A percentile compares a stretch with the other conserved stretches of the same genome.
Evolutionary conservation across 2,888 invertebrate genomes (phyloP).

Genomic region (Oscheius sp.): DNA sequence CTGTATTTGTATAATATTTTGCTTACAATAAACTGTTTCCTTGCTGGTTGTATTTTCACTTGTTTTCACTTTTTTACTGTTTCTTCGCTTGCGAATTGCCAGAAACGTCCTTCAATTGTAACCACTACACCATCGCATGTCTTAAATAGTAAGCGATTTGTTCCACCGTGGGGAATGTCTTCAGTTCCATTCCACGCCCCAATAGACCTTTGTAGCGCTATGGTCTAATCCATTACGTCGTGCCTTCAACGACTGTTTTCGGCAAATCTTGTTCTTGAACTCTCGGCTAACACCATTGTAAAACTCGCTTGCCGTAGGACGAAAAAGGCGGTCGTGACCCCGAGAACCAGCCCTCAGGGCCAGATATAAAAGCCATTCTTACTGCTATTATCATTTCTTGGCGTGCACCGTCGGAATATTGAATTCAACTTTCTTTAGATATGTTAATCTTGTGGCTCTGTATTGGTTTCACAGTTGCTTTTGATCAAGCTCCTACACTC

Average conservation of each 20-base stretch:
- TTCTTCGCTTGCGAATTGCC: too few species aligned
- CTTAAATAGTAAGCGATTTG: too few species aligned
- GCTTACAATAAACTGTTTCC: neutral
- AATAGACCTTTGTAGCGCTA: conserved; percentile 11
- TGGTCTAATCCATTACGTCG: conserved; percentile 23
- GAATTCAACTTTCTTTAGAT: neutral
- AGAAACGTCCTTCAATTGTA: too few species aligned
- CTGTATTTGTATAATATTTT: too few species aligned
- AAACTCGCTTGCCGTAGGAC: conserved; percentile 18
- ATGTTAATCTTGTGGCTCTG: conserved; percentile 6
- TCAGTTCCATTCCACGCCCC: neutral
- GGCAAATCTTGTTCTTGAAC: conserved; percentile 29
- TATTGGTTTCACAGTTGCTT: conserved; percentile 27
- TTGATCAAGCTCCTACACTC: conserved; percentile 44
- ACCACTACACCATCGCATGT: too few species aligned
- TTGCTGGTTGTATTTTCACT: neutral
- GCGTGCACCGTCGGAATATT: neutral
- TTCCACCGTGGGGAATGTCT: neutral
- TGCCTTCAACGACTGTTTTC: conserved; percentile 7
- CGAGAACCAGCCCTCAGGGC: conserved; percentile 23
- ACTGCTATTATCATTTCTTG: conserved; percentile 29
- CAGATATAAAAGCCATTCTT: conserved; percentile 27
- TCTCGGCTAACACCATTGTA: conserved; percentile 27
- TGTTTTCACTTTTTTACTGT: neutral
- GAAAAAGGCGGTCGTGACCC: conserved; percentile 27